Base-by-base conservation (phyloP, 1,140 invertebrate species). In the Drosophila grimshawi region DNA sequence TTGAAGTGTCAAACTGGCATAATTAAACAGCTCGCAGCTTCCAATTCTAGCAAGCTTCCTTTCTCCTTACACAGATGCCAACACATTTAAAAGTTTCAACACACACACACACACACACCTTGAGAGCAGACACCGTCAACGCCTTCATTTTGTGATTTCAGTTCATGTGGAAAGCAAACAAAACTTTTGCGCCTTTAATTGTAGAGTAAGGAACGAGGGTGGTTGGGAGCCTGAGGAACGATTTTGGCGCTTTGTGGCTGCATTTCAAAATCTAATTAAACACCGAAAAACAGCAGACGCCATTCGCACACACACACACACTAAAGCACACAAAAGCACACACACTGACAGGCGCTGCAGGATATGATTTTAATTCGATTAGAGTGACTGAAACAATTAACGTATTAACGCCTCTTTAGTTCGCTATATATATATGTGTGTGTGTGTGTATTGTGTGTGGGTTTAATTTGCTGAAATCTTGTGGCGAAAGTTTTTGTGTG, bases 311-410 rank as follows among this genome's bases (percentile, higher is more conserved):
- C 19, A n/a, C 60, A 49, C 61, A 57, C 41, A 11, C 32, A n/a
- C 8, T 11, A 10, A 37, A 41, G 32, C 29, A 45, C 33, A 48
- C 67, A 30, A 41, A 30, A 19, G 56, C 64, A 30, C 32, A 43
- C 51, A 59, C 49, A 61, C 3, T 30, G 51, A 43, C 37, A 66
- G 60, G 8, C 35, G 80, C 86, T 86, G 80, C 79, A 81, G 80
- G 88, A 80, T 91, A 76, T 86, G 90, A 90, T 91, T 92, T 92
- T 92, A 92, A 92, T 92, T 92, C 90, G 90, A 92, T 92, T 92
- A 92, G 86, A 91, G 82, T 48, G 70, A 76, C 78, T 74, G 81
- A 86, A 92, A 91, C 90, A 92, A 92, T 92, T 92, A 92, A 91
- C 90, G 85, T 76, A 91, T 92, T 92, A 92, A 92, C 90, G 90